These are phyloP conservation scores for Lutjanus erythropterus DNA, from an alignment of 2,113 vertebrate genomes.

Conservation along the genomic window DNA sequence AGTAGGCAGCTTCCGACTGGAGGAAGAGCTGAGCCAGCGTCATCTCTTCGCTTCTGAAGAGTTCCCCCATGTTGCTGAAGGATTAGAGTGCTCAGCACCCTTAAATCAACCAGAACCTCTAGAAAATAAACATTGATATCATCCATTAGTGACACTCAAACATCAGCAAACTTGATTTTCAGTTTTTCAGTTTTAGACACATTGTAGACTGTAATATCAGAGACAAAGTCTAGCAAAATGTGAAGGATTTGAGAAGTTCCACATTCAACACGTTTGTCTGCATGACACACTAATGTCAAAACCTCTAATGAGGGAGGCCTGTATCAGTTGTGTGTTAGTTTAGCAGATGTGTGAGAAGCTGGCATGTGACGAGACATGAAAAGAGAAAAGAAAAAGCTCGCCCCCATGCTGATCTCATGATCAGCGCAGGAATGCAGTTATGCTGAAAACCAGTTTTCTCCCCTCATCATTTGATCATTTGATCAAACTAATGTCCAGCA, in stretches of 20 bases:
- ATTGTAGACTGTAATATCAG: no score
- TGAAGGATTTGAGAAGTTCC: background rate
- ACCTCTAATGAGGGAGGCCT: slow-evolving; percentile 20
- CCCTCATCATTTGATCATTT: no score
- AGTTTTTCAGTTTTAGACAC: background rate
- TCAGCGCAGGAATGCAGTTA: slow-evolving; percentile 45
- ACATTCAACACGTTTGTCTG: slow-evolving; percentile 19
- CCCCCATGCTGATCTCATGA: slow-evolving; percentile 64
- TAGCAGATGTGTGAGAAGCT: slow-evolving; percentile 31
- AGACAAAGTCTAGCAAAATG: background rate
- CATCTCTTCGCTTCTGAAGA: slow-evolving; percentile 99
- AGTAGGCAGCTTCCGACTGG: slow-evolving; percentile 97
- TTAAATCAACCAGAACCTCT: slow-evolving; percentile 19
- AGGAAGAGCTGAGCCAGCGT: slow-evolving; percentile 97
- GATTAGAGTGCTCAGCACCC: slow-evolving; percentile 32
- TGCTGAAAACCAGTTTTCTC: background rate
- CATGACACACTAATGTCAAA: background rate
- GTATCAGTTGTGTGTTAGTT: slow-evolving; percentile 45
- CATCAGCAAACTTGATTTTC: background rate
- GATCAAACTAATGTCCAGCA: no score
- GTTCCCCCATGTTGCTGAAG: slow-evolving; percentile 91
- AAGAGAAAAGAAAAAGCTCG: background rate
- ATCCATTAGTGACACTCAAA: background rate
- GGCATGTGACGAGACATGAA: slow-evolving; percentile 40
- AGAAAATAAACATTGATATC: background rate